Evolutionary conservation across 2,888 invertebrate genomes (phyloP).

Genomic region (Germaria angustata): DNA sequence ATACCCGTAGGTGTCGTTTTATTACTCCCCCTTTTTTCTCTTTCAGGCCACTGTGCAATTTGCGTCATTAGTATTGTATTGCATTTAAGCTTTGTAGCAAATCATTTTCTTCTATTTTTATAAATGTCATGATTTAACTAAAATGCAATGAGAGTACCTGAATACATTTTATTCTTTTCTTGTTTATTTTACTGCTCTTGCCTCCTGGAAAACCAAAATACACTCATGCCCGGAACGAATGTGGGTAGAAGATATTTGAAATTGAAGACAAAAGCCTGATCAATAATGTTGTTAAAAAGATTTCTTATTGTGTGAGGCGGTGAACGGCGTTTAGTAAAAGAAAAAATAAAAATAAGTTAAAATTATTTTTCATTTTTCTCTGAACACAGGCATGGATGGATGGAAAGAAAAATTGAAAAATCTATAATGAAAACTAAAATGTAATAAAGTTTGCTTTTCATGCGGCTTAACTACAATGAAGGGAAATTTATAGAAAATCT

Average conservation of each 20-base stretch:
- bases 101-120: background rate
- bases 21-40: no score
- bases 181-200: background rate
- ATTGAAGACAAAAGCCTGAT: background rate
- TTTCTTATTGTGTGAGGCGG: background rate
- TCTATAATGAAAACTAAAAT: constrained; percentile 31
- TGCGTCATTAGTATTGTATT: constrained; percentile 14
- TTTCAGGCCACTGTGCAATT: background rate
- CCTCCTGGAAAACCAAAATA: background rate
- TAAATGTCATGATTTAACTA: constrained; percentile 26
- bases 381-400: background rate
- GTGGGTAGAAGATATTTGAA: background rate
- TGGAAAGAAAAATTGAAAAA: background rate
- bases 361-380: constrained; percentile 7
- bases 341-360: background rate
- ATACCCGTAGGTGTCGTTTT: no score
- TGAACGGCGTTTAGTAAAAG: background rate
- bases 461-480: background rate
- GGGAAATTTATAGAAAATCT: background rate
- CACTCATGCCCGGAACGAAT: background rate
- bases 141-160: constrained; percentile 11
- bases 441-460: constrained; percentile 11
- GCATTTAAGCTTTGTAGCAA: background rate
- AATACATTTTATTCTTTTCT: constrained; percentile 15
- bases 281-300: constrained; percentile 25